Evolutionary conservation across 2,797 vertebrate genomes (phyloP).

Genomic region (Sebastolobus alascanus): DNA sequence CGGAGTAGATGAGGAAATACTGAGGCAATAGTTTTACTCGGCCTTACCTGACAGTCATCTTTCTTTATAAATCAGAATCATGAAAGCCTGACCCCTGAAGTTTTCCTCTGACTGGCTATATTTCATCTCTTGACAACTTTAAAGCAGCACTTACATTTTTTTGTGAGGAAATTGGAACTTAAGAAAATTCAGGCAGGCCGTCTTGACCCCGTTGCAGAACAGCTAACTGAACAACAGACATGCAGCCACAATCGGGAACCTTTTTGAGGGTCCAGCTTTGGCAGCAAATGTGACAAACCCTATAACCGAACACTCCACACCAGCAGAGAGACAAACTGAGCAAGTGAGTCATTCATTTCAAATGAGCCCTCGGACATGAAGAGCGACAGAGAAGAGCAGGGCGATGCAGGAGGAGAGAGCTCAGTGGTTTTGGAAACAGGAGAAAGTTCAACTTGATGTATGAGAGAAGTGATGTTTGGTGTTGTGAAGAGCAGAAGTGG

Average conservation of each 20-base stretch:
- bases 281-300: conserved; percentile 33
- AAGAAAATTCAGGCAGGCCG: neutral
- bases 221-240: conserved; percentile 31
- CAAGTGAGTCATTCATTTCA: conserved; percentile 46
- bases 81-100: conserved; percentile 22
- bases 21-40: conserved; percentile 38
- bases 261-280: conserved; percentile 31
- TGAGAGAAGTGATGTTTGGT: neutral
- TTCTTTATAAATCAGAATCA: conserved; percentile 37
- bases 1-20: conserved; percentile 51
- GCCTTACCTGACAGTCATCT: conserved; percentile 34
- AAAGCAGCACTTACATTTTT: neutral
- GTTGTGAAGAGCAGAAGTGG: neutral
- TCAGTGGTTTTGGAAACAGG: conserved; percentile 7
- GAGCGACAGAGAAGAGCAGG: conserved; percentile 14
- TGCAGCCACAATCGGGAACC: conserved; percentile 12
- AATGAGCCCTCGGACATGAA: conserved; percentile 34
- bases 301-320: conserved; percentile 26
- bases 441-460: conserved; percentile 19
- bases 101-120: conserved; percentile 17
- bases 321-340: conserved; percentile 32
- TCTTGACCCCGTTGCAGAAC: conserved; percentile 30
- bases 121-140: conserved; percentile 28
- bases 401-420: conserved; percentile 1
- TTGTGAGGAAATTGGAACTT: neutral